Evolutionary conservation across 1,140 invertebrate genomes (phyloP).

Genomic region (Drosophila baimaii): DNA sequence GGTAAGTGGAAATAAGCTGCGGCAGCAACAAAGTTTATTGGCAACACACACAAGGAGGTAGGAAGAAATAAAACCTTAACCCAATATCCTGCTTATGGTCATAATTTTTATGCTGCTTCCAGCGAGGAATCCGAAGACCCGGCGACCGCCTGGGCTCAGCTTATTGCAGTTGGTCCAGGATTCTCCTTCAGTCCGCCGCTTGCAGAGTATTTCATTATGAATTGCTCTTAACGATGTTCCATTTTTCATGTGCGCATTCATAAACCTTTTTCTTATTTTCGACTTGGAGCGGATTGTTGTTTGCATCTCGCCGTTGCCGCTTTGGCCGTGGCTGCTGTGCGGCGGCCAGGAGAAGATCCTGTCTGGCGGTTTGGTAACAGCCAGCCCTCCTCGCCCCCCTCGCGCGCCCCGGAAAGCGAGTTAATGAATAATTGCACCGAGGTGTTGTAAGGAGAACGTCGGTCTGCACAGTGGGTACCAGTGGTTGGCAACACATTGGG

Average conservation of each 20-base stretch:
- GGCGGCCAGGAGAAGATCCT: conserved; percentile 26
- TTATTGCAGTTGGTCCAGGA: conserved; percentile 48
- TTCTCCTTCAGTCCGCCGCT: conserved; percentile 17
- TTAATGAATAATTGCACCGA: conserved; percentile 73
- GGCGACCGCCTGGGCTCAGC: conserved; percentile 61
- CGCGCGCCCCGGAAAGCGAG: conserved; percentile 34
- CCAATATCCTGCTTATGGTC: conserved; percentile 81
- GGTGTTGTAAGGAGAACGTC: conserved; percentile 61
- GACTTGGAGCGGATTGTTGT: conserved; percentile 61
- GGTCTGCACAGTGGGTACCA: conserved; percentile 17
- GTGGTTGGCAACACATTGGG: not conserved
- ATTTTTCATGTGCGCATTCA: conserved; percentile 84
- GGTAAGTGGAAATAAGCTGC: conserved; percentile 52
- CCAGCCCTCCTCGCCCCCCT: not conserved
- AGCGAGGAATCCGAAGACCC: conserved; percentile 13
- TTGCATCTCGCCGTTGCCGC: conserved; percentile 41
- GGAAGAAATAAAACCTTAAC: conserved; percentile 66
- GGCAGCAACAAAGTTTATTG: conserved; percentile 64
- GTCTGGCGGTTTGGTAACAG: conserved; percentile 27
- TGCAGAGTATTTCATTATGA: conserved; percentile 82
- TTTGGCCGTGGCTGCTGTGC: conserved; percentile 16
- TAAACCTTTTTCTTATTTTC: conserved; percentile 76
- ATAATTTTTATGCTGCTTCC: conserved; percentile 70
- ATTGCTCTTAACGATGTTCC: conserved; percentile 84
- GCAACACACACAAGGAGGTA: conserved; percentile 38